Conservation (phyloP, 2,113 vertebrate genomes). For the Scophthalmus maximus region DNA sequence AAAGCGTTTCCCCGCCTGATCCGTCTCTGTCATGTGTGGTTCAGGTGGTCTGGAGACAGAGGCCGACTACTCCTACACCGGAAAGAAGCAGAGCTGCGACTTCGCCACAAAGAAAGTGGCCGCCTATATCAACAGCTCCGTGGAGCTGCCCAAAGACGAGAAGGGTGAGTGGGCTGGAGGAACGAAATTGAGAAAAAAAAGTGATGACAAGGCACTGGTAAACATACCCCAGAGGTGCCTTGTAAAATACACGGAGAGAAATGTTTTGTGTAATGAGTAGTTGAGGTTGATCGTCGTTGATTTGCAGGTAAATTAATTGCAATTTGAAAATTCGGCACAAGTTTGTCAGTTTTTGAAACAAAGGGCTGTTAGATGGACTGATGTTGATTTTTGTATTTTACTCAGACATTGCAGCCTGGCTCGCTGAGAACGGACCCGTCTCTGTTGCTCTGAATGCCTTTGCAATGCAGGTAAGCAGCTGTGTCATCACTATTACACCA, state of each 20-base stretch:
- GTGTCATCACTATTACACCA: not conserved
- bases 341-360: not conserved
- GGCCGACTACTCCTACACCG: conserved; percentile 88
- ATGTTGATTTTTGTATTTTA: not conserved
- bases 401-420: conserved; percentile 89
- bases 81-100: conserved; percentile 83
- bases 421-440: conserved; percentile 88
- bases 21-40: not conserved
- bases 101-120: conserved; percentile 85
- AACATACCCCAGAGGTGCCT: not conserved
- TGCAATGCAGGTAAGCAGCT: conserved; percentile 88
- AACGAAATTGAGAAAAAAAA: not conserved
- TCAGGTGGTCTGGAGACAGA: conserved; percentile 91
- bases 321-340: not conserved
- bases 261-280: not conserved
- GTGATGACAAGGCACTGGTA: not conserved
- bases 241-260: not conserved
- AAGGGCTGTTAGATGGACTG: not conserved
- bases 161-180: conserved; percentile 76
- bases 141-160: conserved; percentile 88
- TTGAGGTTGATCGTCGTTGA: not conserved
- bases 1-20: not conserved
- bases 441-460: conserved; percentile 94
- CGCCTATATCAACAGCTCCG: conserved; percentile 91
- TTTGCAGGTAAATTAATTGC: not conserved